Conservation (phyloP, 2,797 vertebrate genomes). For the Rallus crepitans region DNA sequence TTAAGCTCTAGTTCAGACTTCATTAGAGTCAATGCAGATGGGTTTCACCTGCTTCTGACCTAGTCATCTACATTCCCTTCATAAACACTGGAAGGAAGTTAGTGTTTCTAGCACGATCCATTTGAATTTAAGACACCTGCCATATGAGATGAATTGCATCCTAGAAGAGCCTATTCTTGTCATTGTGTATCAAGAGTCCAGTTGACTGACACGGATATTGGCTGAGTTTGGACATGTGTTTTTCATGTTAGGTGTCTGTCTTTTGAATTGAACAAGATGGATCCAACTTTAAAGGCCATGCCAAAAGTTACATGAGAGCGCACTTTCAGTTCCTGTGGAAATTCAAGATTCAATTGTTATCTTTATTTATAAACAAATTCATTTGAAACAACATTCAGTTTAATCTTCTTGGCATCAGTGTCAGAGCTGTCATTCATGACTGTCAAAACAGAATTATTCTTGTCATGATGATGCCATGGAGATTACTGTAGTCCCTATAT, state of each 20-base stretch:
- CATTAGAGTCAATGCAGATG: background rate
- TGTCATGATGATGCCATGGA: background rate
- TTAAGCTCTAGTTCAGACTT: background rate
- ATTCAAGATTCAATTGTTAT: background rate
- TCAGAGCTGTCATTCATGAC: constrained; percentile 22
- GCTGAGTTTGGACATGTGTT: background rate
- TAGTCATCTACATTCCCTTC: background rate
- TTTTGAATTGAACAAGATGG: background rate
- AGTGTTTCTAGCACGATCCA: background rate
- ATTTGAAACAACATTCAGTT: background rate
- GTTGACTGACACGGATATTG: rapidly evolving
- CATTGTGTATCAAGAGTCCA: background rate
- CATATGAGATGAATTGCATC: background rate
- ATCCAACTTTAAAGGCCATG: background rate
- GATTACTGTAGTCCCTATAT: background rate
- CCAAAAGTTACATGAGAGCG: background rate
- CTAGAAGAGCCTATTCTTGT: background rate
- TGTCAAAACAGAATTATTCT: constrained; percentile 47
- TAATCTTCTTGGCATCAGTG: background rate
- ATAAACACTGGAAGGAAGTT: background rate
- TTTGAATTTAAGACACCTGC: background rate
- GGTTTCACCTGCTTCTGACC: background rate
- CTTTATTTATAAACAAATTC: constrained; percentile 40
- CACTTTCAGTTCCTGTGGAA: background rate
- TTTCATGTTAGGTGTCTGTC: background rate